Evolutionary conservation across 92 coral and sea anemone genomes (phyloP), one percentile per base, ranked within the genome.

Genomic region (Parazoanthus darwini): DNA sequence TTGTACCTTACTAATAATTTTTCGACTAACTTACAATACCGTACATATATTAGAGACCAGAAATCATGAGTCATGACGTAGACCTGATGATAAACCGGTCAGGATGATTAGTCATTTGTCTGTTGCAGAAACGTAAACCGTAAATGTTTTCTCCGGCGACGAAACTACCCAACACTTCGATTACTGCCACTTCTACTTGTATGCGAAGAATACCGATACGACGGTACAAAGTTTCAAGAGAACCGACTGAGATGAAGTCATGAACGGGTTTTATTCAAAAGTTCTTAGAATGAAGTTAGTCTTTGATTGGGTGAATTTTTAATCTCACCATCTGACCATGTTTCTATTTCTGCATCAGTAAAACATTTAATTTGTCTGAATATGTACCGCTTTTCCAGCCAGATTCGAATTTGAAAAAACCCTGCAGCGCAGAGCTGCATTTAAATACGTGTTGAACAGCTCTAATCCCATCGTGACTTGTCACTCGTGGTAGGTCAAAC

Each of bases 401-500:
- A 76, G 26, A 44, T 76, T 76, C 20, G n/a, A 4, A 39, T 39
- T 39, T 39, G 42, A 39, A 48, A 76, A 39, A 42, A 23, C 39
- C 6, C 46, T 76, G 3, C 54, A 37, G 80, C 80, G 20, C 54
- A 39, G 80, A 76, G 80, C 25, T 63, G 22, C 70, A 20, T 18
- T 63, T 20, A 63, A 22, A 63, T 72, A 72, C 77, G 77, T 5
- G 33, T 42, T 76, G 46, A 76, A 76, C 54, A 9, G n/a, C 74
- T n/a, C 50, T 84, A 71, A 70, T 73, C 87, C 43, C 63, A 4
- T 73, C 79, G 78, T 84, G 67, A 46, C 66, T 72, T 66, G 46
- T 56, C 85, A 81, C 82, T 44, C 37, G 36, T 25, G 36, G 82
- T 26, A 48, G 87, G 87, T 84, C 79, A 84, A 71, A 84, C 66